Conservation (phyloP, 2,888 invertebrate genomes). For the Rugalucina vietnamica region DNA sequence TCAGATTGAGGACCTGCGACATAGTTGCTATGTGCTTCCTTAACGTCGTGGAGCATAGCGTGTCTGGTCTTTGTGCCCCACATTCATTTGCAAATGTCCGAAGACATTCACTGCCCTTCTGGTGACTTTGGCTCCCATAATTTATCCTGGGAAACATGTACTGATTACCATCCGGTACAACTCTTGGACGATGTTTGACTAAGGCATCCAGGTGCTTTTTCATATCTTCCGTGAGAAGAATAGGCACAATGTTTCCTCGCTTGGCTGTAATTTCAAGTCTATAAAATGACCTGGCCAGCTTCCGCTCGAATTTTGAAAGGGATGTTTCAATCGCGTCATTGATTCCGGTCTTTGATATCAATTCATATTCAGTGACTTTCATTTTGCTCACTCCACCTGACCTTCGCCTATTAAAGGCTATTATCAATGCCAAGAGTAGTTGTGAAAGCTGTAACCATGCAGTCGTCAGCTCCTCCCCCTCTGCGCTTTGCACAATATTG, state of each 20-base stretch:
- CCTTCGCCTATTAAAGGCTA: not conserved
- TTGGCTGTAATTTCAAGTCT: not conserved
- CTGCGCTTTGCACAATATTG: not conserved
- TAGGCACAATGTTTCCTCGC: not conserved
- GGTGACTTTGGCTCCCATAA: constrained; percentile 5
- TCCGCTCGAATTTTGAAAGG: not conserved
- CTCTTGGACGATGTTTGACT: not conserved
- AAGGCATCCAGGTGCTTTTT: not conserved
- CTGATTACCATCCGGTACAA: not conserved
- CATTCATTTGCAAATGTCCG: not conserved
- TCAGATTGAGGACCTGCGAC: not conserved
- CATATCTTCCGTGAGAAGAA: not conserved
- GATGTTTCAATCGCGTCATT: not conserved
- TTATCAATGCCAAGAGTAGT: not conserved
- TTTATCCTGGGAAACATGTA: not conserved
- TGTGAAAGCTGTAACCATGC: constrained; percentile 7
- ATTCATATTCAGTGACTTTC: not conserved
- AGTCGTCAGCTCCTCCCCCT: not conserved
- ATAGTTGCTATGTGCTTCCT: not conserved
- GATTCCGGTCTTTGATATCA: not conserved
- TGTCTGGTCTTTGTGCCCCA: not conserved
- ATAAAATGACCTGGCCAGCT: not conserved
- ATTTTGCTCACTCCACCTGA: not conserved
- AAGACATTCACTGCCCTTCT: not conserved
- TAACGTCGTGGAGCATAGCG: not conserved